Conservation (phyloP, 2,113 vertebrate species). For the Phylloscopus trochiloides region DNA sequence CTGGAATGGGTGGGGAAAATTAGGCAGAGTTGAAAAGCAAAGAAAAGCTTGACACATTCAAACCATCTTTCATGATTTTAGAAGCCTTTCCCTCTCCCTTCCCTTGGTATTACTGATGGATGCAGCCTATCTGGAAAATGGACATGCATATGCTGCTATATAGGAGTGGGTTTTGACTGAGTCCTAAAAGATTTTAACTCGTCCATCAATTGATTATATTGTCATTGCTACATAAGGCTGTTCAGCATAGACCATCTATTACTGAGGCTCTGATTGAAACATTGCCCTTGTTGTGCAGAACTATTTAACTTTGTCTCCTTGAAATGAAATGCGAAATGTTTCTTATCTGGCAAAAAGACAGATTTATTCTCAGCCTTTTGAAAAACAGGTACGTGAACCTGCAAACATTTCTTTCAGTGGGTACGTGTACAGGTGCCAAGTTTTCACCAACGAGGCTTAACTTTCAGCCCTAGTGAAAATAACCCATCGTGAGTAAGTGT, state of each 20-base stretch:
- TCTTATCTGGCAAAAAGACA: slow-evolving; percentile 14
- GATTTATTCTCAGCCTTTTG: neutral
- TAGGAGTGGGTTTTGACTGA: slow-evolving; percentile 28
- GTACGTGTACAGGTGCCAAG: neutral
- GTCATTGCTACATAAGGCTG: slow-evolving; percentile 33
- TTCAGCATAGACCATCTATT: slow-evolving; percentile 34
- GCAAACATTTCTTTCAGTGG: neutral
- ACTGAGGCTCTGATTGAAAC: slow-evolving; percentile 28
- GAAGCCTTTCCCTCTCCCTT: neutral
- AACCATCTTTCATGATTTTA: slow-evolving; percentile 12
- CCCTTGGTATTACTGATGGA: neutral
- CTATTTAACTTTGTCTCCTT: slow-evolving; percentile 43
- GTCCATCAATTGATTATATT: slow-evolving; percentile 62
- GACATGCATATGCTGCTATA: neutral
- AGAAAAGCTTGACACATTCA: neutral
- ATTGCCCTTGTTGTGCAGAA: neutral
- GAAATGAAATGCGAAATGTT: slow-evolving; percentile 30
- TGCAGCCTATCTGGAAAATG: slow-evolving; percentile 28
- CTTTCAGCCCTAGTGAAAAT: neutral
- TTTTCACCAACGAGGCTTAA: neutral
- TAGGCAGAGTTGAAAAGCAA: neutral
- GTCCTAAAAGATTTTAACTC: slow-evolving; percentile 53
- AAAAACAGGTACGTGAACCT: neutral
- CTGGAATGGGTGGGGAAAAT: neutral
- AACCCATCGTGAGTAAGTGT: fast-evolving